Base-by-base conservation (phyloP, 2,113 vertebrate species). In the Morone chrysops region DNA sequence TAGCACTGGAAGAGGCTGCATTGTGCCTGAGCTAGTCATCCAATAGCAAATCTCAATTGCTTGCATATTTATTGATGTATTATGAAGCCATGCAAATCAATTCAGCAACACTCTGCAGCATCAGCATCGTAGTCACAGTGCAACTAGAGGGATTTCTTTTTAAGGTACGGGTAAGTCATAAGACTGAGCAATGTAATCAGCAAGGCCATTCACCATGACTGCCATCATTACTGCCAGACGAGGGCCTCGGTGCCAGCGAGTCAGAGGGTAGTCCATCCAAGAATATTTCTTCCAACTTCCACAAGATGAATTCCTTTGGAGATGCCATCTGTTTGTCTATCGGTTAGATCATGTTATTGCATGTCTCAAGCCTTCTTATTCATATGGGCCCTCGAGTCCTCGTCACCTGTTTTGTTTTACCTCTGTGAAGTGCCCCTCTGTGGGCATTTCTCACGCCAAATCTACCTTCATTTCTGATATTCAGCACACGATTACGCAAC, bases 261-360 rank as follows among this genome's bases (percentile, higher is more conserved):
- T 89, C 92, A 84, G 80, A 89, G 90, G 86, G 90, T 82, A 86
- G 85, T 84, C 89, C 62, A 41, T 91, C 90, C 90, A 89, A 89
- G 92, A 89, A 91, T 83, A 81, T 71, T 90, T 85, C 78, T 72
- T 92, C 93, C 93, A 89, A 85, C 89, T 81, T 87, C 79, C 84
- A 48, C 81, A 61, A 91, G 91, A 92, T 87, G 87, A 88, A 84
- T 78, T 76, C 92, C 90, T 86, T 81, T 17, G 67, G 92, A 86
- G 92, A 86, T 75, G 82, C 93, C 93, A 94, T 94, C 93, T 94
- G 92, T 89, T 89, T 85, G 92, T 94, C 92, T 90, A 84, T 87
- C 81, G 59, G 86, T 88, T 79, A 81, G 83, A 90, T 66, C 75
- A 69, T 86, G 80, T 71, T 69, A 80, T 83, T 85, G 66, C 60